Evolutionary conservation across 2,797 vertebrate genomes (phyloP).

Genomic region (Urosaurus nigricauda): DNA sequence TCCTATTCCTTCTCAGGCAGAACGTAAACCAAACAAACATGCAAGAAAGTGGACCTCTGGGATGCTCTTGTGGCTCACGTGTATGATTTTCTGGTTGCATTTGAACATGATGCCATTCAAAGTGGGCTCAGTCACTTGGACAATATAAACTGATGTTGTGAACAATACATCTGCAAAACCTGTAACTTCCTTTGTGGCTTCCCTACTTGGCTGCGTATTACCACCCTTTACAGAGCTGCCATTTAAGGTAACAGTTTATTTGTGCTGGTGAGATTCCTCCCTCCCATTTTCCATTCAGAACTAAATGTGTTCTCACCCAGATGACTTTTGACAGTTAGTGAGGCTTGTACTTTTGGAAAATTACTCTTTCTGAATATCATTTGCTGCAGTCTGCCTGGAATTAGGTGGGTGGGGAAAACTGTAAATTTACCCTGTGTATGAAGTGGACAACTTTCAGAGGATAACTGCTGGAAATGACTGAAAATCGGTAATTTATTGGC

Average conservation of each 20-base stretch:
- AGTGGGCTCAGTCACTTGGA: slow-evolving; percentile 51
- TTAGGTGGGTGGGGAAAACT: slow-evolving; percentile 16
- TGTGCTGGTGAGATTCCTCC: not conserved
- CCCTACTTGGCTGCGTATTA: slow-evolving; percentile 20
- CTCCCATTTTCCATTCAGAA: not conserved
- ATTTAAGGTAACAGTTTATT: slow-evolving; percentile 13
- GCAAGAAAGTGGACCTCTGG: slow-evolving; percentile 50
- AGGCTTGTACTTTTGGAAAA: slow-evolving; percentile 50
- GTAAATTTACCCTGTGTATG: slow-evolving; percentile 2
- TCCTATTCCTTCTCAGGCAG: slow-evolving; percentile 61
- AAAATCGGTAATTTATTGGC: slow-evolving; percentile 47
- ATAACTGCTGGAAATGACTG: slow-evolving; percentile 22
- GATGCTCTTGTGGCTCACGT: slow-evolving; percentile 61
- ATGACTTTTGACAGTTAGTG: slow-evolving; percentile 27
- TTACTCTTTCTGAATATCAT: not conserved
- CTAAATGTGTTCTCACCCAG: not conserved
- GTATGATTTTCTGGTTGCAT: slow-evolving; percentile 43
- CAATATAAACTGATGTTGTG: not conserved
- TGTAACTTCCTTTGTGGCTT: slow-evolving; percentile 2
- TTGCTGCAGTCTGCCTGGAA: not conserved
- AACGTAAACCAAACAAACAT: slow-evolving; percentile 68
- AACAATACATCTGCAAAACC: not conserved
- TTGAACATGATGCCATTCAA: slow-evolving; percentile 48
- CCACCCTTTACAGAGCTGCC: slow-evolving; percentile 7
- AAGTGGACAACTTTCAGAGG: slow-evolving; percentile 6